Evolutionary conservation across 2,113 vertebrate genomes (phyloP).

Genomic region (Donacobius atricapilla): DNA sequence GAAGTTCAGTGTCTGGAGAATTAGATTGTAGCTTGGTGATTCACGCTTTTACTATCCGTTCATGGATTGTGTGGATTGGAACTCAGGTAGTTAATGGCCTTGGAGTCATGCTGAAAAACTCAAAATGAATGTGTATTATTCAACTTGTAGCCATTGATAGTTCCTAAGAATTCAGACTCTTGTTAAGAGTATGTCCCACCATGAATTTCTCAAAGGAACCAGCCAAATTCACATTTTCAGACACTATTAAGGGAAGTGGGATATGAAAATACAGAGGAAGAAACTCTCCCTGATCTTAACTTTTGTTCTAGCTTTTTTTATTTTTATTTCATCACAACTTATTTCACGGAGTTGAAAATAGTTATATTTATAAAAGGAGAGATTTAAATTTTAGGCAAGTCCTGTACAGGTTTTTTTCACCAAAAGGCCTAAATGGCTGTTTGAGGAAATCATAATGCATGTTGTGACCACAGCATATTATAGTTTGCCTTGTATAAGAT

Average conservation of each 20-base stretch:
- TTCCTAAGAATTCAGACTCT: neutral
- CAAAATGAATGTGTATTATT: neutral
- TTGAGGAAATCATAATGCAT: neutral
- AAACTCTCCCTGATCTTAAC: neutral
- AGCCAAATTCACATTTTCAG: neutral
- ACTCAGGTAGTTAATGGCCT: neutral
- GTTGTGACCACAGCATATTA: neutral
- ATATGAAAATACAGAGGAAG: neutral
- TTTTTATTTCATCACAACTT: neutral
- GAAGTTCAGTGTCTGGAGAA: neutral
- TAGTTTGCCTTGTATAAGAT: neutral
- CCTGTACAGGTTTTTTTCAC: neutral
- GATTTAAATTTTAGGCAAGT: neutral
- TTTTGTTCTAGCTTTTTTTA: neutral
- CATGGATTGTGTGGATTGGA: neutral
- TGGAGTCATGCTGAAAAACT: neutral
- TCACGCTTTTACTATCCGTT: neutral
- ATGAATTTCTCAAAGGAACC: neutral
- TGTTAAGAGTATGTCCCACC: neutral
- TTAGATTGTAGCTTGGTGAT: neutral
- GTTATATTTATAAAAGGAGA: neutral
- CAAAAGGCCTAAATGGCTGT: neutral
- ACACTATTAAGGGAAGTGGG: neutral
- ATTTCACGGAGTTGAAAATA: neutral
- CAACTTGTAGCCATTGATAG: neutral